Evolutionary conservation across 1,140 invertebrate genomes (phyloP).

Genomic region (Tetraneura akinire): DNA sequence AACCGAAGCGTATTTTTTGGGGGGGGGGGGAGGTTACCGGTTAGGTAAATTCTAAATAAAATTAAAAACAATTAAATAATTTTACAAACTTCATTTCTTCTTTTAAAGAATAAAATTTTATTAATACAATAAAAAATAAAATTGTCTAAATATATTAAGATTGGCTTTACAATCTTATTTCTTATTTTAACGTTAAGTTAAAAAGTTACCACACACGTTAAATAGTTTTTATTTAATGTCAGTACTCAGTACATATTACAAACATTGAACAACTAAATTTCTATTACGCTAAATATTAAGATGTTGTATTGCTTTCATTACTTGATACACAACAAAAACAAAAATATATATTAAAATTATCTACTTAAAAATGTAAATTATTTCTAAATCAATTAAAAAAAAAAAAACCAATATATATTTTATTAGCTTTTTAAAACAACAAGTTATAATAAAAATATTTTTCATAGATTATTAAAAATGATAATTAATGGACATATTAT

Average conservation of each 20-base stretch:
- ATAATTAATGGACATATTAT: background rate
- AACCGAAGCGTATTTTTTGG: too few species aligned
- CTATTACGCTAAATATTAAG: too few species aligned
- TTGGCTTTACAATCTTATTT: background rate
- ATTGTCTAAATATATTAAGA: slow-evolving; percentile 6
- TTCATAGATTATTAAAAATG: background rate
- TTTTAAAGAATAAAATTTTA: background rate
- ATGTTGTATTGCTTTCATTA: too few species aligned
- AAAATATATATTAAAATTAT: too few species aligned
- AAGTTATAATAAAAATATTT: background rate
- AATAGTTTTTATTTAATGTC: too few species aligned
- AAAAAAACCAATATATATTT: background rate
- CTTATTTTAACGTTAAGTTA: too few species aligned
- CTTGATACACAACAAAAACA: too few species aligned
- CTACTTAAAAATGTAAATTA: too few species aligned
- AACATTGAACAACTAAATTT: too few species aligned
- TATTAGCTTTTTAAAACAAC: background rate
- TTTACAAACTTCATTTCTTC: background rate
- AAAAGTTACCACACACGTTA: too few species aligned
- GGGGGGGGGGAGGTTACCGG: too few species aligned
- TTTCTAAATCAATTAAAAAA: background rate
- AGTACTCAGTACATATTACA: too few species aligned
- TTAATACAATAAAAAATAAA: slow-evolving; percentile 18
- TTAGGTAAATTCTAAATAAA: background rate
- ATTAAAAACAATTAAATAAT: background rate